phyloP scores from a whole-genome alignment of 2,113 vertebrate genomes.

The Mormyrus lacerda region DNA sequence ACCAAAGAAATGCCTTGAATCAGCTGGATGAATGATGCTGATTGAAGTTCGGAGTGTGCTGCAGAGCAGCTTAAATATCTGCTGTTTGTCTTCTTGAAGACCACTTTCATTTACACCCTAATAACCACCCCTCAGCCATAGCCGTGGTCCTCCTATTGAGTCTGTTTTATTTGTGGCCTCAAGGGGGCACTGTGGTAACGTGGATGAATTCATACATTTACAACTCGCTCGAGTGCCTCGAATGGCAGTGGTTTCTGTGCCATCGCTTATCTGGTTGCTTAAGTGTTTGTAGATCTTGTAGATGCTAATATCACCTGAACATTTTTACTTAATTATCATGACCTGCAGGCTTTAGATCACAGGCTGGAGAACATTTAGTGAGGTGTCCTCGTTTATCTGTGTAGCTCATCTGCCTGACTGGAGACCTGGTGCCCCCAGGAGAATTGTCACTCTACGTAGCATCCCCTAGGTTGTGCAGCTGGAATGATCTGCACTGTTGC shows the following conservation, averaged over 20 bases:
- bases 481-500: background rate
- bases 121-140: background rate
- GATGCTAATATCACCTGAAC: background rate
- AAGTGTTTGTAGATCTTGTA: background rate
- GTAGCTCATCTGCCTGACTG: background rate
- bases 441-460: background rate
- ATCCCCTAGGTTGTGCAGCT: background rate
- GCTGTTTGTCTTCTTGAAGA: conserved; percentile 1
- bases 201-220: conserved; percentile 15
- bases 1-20: background rate
- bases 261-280: background rate
- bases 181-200: conserved; percentile 59
- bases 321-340: background rate
- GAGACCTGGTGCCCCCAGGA: background rate
- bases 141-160: background rate
- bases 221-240: background rate
- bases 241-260: background rate
- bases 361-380: background rate
- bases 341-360: background rate
- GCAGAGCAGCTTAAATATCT: background rate
- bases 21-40: background rate
- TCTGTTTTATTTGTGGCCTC: conserved; percentile 30
- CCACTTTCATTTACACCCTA: background rate
- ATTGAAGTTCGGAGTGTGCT: background rate
- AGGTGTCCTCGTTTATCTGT: background rate